Evolutionary conservation across 2,888 invertebrate genomes (phyloP), one percentile per base, ranked within the genome.

Genomic region (Cheilosia scutellata): DNA sequence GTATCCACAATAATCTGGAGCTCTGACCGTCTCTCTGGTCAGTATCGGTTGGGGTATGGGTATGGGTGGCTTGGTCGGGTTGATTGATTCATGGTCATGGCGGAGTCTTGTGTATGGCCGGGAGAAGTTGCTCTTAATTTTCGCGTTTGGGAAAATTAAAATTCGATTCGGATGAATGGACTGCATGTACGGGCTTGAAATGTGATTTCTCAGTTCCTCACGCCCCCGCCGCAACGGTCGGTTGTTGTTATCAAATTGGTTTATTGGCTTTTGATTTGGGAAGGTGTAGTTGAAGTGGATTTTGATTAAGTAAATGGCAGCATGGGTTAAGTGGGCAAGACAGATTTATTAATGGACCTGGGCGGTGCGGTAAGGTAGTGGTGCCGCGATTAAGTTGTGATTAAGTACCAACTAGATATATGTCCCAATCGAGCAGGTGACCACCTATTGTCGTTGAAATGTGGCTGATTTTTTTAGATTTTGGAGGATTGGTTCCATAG

Each of bases 41-140:
- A 70, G 53, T 42, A 6, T 40, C 29, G 37, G n/a, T 40, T 25
- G 4, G 51, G 51, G 51, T 51, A 51, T 37, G 51, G 51, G 51
- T 51, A 51, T 37, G 65, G 63, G 44, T 62, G 60, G 60, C 13
- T 57, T 31, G 57, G 49, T 49, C 40, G 57, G 49, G 76, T 60
- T 77, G 70, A 77, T 70, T 77, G 77, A 77, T 70, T 77, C 70
- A 62, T 70, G 77, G 55, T 55, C 70, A 62, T 27, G 62, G 62
- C 55, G 37, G 13, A 53, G 51, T 57, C 70, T 40, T 27, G 49
- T 66, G 33, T 37, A 47, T 13, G 62, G 47, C 11, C 49, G 20
- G 37, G 33, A 37, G 31, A 58, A 29, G 65, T 29, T 58, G 65
- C 60, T 76, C 68, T 76, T 58, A 75, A 75, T 58, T 58, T 49